phyloP scores from a whole-genome alignment of 1,140 invertebrate species.

The Bombyx mori region ASM3026992v2 NC_085110.1:11423501-11424000 shows the following conservation, averaged over 20 bases:
- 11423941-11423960: conserved; percentile 88
- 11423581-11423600: no score
- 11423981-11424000: conserved; percentile 89
- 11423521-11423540: neutral
- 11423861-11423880: conserved; percentile 94
- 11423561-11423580: neutral
- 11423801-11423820: no score
- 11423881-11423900: conserved; percentile 94
- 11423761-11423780: no score
- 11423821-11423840: neutral
- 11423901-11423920: conserved; percentile 99
- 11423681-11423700: no score
- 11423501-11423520: neutral
- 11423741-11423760: no score
- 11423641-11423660: no score
- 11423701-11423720: no score
- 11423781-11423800: no score
- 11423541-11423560: neutral
- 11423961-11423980: conserved; percentile 90
- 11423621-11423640: no score
- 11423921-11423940: conserved; percentile 96
- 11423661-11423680: no score
- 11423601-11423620: no score
- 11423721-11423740: no score
- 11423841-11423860: conserved; percentile 50